These are phyloP conservation scores for Tangara arthus DNA, from an alignment of 2,797 vertebrate species.

Conservation along the genomic window DNA sequence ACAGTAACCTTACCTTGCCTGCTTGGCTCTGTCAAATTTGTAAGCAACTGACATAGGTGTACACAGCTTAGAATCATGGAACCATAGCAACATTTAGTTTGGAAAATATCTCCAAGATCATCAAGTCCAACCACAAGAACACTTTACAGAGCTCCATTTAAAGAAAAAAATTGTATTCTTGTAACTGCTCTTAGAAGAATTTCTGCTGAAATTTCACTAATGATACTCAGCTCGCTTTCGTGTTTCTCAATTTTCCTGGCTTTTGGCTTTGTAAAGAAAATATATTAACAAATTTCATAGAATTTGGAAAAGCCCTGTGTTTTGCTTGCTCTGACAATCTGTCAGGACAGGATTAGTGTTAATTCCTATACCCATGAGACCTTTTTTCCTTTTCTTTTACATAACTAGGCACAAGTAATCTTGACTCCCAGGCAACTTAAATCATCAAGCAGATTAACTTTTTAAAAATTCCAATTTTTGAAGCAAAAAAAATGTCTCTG, in stretches of 20 bases:
- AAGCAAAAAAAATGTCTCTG: background rate
- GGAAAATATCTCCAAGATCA: background rate
- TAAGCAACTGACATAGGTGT: background rate
- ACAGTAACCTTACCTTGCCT: background rate
- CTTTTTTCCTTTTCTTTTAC: background rate
- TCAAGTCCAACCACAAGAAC: accelerated
- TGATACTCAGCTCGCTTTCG: background rate
- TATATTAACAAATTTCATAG: background rate
- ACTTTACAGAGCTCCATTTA: background rate
- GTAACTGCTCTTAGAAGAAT: background rate
- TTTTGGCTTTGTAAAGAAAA: slow-evolving; percentile 24
- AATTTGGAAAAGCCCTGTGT: background rate
- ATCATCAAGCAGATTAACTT: background rate
- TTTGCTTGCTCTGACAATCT: slow-evolving; percentile 30
- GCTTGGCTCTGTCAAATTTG: background rate
- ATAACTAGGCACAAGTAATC: slow-evolving; percentile 38
- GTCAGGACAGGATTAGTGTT: slow-evolving; percentile 20
- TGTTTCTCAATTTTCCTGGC: background rate
- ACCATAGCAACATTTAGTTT: background rate
- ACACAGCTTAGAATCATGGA: background rate
- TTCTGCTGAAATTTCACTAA: background rate
- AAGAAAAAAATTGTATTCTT: background rate
- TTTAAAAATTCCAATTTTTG: background rate
- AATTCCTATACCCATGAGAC: background rate
- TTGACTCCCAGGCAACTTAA: background rate